Evolutionary conservation across 2,113 vertebrate species (phyloP).

Genomic region (Acrocephalus kingi): DNA sequence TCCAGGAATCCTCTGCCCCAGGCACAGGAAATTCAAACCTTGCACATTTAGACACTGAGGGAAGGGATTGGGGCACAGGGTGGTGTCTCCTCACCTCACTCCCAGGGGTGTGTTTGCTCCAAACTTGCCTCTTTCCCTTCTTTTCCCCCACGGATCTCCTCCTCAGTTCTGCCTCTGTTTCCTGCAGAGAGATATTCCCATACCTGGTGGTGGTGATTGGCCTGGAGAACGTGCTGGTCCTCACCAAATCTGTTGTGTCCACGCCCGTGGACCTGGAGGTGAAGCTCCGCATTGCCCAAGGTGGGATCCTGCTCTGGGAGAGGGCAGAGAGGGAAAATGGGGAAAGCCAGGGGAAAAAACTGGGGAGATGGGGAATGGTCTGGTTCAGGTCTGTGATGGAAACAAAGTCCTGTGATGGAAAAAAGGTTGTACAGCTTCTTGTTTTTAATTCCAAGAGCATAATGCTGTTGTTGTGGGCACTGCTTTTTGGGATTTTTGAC

Average conservation of each 20-base stretch:
- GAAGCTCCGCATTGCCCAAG: slow-evolving; percentile 96
- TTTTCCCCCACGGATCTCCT: neutral
- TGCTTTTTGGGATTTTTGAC: neutral
- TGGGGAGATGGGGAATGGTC: neutral
- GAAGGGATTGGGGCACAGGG: neutral
- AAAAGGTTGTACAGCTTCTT: neutral
- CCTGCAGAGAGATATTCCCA: slow-evolving; percentile 91
- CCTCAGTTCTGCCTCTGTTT: neutral
- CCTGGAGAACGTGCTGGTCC: slow-evolving; percentile 94
- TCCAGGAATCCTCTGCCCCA: neutral
- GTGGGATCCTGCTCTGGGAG: slow-evolving; percentile 46
- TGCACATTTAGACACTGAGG: neutral
- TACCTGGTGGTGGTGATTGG: slow-evolving; percentile 98
- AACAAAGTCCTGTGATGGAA: neutral
- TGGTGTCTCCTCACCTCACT: neutral
- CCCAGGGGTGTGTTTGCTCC: neutral
- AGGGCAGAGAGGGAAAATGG: rapidly evolving
- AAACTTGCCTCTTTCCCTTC: neutral
- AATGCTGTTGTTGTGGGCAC: neutral
- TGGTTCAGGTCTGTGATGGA: neutral
- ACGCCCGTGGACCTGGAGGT: slow-evolving; percentile 97
- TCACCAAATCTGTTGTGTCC: slow-evolving; percentile 97
- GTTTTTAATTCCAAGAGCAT: neutral
- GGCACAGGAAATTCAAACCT: neutral
- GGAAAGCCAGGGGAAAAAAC: neutral